Percentiles rank a stretch among this genome's conserved stretches.
Evolutionary conservation across 2,797 vertebrate species (phyloP).

Genomic region (Labroides dimidiatus): DNA sequence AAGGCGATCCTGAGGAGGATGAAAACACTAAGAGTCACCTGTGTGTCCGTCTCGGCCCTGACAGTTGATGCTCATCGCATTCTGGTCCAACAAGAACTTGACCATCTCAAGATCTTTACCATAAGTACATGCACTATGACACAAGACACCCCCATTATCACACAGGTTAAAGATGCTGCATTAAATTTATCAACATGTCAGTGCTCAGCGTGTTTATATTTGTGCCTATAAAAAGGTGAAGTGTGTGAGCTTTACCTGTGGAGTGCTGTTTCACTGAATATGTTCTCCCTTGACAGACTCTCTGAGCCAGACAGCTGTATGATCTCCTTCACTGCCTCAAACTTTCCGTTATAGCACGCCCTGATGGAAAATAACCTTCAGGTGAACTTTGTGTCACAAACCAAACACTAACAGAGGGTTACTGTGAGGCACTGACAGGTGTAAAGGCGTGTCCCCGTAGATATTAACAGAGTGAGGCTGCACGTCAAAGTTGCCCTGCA

Average conservation of each 20-base stretch:
- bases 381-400: neutral
- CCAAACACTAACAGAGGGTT: neutral
- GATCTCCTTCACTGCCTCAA: slow-evolving; percentile 90
- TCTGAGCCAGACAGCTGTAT: slow-evolving; percentile 91
- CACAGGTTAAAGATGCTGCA: neutral
- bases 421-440: slow-evolving; percentile 82
- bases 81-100: slow-evolving; percentile 93
- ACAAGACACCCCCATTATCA: slow-evolving; percentile 7
- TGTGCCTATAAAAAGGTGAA: neutral
- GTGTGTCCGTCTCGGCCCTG: slow-evolving; percentile 97
- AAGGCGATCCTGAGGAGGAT: neutral
- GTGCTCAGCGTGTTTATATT: neutral
- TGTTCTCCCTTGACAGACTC: slow-evolving; percentile 95
- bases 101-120: slow-evolving; percentile 94
- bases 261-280: slow-evolving; percentile 96
- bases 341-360: slow-evolving; percentile 93
- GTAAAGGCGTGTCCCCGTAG: slow-evolving; percentile 94
- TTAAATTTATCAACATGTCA: neutral
- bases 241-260: slow-evolving; percentile 86
- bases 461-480: slow-evolving; percentile 95
- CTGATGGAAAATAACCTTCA: slow-evolving; percentile 71
- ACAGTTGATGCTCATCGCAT: slow-evolving; percentile 91
- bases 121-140: slow-evolving; percentile 91
- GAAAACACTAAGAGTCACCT: slow-evolving; percentile 76
- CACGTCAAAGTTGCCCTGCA: slow-evolving; percentile 87